Evolutionary conservation across 1,140 invertebrate species (phyloP).

Genomic region (Planococcus citri): DNA sequence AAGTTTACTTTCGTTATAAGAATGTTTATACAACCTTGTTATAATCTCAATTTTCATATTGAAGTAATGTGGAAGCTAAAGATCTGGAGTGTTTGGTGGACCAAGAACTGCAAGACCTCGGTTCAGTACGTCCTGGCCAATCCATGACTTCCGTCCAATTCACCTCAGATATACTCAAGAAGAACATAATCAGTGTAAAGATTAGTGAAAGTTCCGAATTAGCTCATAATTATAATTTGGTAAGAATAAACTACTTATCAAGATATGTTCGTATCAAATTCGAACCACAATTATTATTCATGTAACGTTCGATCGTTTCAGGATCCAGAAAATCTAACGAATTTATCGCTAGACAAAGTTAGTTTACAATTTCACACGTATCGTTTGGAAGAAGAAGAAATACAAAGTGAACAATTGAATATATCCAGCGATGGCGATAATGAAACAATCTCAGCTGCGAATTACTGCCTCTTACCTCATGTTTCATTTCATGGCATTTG

Average conservation of each 20-base stretch:
- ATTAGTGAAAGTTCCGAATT: neutral
- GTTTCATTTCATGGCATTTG: conserved; percentile 70
- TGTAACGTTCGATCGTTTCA: neutral
- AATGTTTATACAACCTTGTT: neutral
- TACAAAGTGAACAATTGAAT: neutral
- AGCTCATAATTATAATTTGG: neutral
- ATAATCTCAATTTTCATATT: too few relatives aligned
- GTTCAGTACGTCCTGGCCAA: neutral
- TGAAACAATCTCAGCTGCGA: neutral
- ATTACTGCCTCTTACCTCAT: conserved; percentile 59
- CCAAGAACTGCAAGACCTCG: neutral
- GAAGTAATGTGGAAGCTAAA: neutral
- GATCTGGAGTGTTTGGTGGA: neutral
- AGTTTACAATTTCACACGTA: neutral
- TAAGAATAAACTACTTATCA: neutral
- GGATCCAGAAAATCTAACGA: neutral
- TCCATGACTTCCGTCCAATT: neutral
- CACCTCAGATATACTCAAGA: neutral
- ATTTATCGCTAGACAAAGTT: neutral
- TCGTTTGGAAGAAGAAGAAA: neutral
- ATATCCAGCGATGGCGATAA: neutral
- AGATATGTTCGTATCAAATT: too few relatives aligned
- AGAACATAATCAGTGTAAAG: neutral
- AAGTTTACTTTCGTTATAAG: neutral
- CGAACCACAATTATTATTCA: too few relatives aligned